Evolutionary conservation across 2,888 invertebrate species (phyloP).

Genomic region (Dichetophora obliterata): DNA sequence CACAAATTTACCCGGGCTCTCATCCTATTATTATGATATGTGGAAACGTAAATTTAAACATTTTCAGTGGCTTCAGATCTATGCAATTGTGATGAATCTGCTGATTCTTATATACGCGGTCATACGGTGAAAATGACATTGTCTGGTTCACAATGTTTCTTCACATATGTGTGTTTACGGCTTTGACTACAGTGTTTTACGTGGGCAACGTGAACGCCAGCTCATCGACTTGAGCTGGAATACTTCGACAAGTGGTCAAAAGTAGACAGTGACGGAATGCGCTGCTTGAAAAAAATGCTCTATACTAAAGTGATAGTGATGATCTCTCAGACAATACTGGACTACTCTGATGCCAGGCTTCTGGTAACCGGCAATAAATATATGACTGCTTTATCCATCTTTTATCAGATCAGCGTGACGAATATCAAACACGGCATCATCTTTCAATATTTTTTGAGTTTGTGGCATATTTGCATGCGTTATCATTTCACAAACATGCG

Average conservation of each 20-base stretch:
- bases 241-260: background rate
- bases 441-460: background rate
- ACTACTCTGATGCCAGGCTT: background rate
- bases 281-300: background rate
- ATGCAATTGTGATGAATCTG: background rate
- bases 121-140: background rate
- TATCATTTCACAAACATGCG: background rate
- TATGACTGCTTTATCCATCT: background rate
- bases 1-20: background rate
- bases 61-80: background rate
- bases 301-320: background rate
- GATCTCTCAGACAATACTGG: background rate
- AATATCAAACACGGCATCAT: background rate
- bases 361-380: background rate
- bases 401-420: background rate
- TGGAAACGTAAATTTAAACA: background rate
- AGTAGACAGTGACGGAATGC: background rate
- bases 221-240: background rate
- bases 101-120: background rate
- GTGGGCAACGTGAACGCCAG: background rate
- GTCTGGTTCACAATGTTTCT: background rate
- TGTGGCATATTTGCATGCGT: background rate
- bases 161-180: background rate
- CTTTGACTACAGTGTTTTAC: background rate
- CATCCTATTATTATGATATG: background rate